Percentiles rank a stretch among this genome's conserved stretches.
phyloP scores from a whole-genome alignment of 2,797 vertebrate species.

The Lepidocolaptes lacrymiger region DNA sequence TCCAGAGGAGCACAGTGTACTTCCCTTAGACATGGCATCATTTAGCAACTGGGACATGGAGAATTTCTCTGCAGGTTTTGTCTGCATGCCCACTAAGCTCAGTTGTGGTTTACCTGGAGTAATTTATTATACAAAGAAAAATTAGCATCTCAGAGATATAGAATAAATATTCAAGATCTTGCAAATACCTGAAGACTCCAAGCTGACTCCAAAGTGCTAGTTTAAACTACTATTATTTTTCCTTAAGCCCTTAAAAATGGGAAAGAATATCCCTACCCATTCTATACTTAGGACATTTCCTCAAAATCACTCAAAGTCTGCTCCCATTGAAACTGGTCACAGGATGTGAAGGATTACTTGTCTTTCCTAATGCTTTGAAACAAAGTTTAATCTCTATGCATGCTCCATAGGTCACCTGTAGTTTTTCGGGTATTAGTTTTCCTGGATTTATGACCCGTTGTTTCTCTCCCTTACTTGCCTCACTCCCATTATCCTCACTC shows the following conservation, averaged over 20 bases:
- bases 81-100: neutral
- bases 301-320: neutral
- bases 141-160: neutral
- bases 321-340: neutral
- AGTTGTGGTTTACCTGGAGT: neutral
- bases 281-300: neutral
- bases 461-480: neutral
- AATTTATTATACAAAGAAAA: neutral
- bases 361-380: neutral
- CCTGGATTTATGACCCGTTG: neutral
- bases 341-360: neutral
- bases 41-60: neutral
- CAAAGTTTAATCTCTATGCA: neutral
- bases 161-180: neutral
- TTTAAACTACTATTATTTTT: neutral
- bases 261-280: neutral
- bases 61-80: neutral
- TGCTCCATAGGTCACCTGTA: neutral
- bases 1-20: neutral
- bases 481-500: neutral
- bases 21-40: neutral
- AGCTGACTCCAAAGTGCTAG: neutral
- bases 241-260: neutral
- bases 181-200: neutral
- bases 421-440: neutral